A percentile compares a stretch with the other conserved stretches of the same genome.
Evolutionary conservation across 2,888 invertebrate species (phyloP).

Genomic region (Balanococcus diminutus): DNA sequence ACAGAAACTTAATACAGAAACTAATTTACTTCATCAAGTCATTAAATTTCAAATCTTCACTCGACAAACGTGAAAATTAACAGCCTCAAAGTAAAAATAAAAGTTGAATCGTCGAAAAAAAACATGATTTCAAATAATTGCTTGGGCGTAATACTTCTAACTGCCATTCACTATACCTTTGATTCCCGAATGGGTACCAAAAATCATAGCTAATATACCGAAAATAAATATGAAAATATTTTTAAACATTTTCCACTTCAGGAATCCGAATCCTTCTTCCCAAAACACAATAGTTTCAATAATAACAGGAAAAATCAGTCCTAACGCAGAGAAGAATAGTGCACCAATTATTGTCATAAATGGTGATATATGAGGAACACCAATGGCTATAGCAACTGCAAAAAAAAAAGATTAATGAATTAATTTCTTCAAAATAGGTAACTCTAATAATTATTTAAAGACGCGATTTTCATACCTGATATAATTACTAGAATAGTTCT

Average conservation of each 20-base stretch:
- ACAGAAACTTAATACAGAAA: not conserved
- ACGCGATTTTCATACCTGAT: constrained; percentile 64
- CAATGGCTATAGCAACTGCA: constrained; percentile 75
- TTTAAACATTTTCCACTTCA: constrained; percentile 76
- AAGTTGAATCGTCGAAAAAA: not conserved
- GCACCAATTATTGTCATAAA: constrained; percentile 93
- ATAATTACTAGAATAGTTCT: constrained; percentile 65
- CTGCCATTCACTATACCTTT: constrained; percentile 65
- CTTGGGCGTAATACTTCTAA: not conserved
- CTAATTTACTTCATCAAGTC: constrained; percentile 6
- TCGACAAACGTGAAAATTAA: not conserved
- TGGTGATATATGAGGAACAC: constrained; percentile 85
- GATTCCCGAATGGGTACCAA: constrained; percentile 76
- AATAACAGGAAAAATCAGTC: constrained; percentile 83
- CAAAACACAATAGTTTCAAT: constrained; percentile 86
- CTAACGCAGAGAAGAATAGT: constrained; percentile 89
- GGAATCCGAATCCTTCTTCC: constrained; percentile 77
- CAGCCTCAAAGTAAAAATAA: not conserved
- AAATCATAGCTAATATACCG: constrained; percentile 79
- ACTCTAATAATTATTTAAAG: not conserved
- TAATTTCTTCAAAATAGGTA: not conserved
- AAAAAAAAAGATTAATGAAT: constrained; percentile 46
- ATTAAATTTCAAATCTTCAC: not conserved
- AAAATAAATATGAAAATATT: constrained; percentile 76
- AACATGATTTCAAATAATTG: not conserved